Evolutionary conservation across 1,140 invertebrate genomes (phyloP).

Genomic region (Drosophila chauvacae): DNA sequence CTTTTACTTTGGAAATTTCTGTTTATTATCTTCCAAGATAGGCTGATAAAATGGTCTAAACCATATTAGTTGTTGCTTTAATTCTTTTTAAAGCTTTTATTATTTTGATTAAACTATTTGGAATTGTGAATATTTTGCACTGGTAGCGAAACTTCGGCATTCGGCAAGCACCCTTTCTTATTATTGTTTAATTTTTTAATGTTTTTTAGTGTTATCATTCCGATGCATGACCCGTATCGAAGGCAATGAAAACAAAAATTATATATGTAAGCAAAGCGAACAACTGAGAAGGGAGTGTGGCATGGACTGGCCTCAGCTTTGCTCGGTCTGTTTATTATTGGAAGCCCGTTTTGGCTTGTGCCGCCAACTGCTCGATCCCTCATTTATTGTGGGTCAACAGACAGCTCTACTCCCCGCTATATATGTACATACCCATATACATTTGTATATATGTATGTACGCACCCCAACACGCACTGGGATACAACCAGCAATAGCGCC

Average conservation of each 20-base stretch:
- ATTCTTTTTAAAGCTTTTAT: background rate
- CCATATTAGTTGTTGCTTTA: background rate
- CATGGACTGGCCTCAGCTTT: constrained; percentile 7
- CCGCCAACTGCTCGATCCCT: constrained; percentile 25
- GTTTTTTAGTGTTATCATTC: constrained; percentile 25
- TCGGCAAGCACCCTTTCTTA: background rate
- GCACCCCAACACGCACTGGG: constrained; percentile 11
- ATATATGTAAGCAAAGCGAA: constrained; percentile 26
- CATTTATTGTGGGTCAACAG: constrained; percentile 63
- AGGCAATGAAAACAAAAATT: constrained; percentile 50
- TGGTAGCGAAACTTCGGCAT: background rate
- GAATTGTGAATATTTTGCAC: background rate
- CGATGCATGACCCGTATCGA: constrained; percentile 44
- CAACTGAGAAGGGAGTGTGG: constrained; percentile 9
- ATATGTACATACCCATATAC: background rate
- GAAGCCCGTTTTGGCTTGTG: constrained; percentile 54
- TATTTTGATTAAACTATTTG: background rate
- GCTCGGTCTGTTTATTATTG: constrained; percentile 53
- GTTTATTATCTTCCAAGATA: background rate
- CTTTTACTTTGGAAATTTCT: no score
- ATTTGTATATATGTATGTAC: background rate
- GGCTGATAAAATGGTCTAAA: background rate
- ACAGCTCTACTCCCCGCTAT: constrained; percentile 12
- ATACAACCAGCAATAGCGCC: constrained; percentile 28
- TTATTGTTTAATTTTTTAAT: constrained; percentile 14